phyloP scores from a whole-genome alignment of 2,888 invertebrate species.

The Diogma glabrata region DNA sequence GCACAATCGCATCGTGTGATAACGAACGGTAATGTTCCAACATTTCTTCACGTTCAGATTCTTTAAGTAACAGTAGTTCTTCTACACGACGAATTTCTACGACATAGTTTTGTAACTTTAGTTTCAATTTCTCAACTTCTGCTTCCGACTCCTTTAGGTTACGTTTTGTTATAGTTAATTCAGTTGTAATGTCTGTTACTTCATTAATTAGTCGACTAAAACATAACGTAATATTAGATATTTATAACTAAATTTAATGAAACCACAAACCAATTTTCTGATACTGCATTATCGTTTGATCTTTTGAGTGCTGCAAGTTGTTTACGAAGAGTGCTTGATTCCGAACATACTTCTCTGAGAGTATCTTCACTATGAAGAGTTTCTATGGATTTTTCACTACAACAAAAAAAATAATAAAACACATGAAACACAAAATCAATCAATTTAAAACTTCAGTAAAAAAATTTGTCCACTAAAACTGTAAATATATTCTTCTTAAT shows the following conservation, averaged over 20 bases:
- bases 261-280: slow-evolving; percentile 30
- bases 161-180: slow-evolving; percentile 47
- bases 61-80: slow-evolving; percentile 60
- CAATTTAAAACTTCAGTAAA: background rate
- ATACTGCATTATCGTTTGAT: slow-evolving; percentile 32
- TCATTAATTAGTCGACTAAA: slow-evolving; percentile 66
- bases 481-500: too few species aligned
- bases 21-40: slow-evolving; percentile 67
- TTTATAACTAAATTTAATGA: background rate
- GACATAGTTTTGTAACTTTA: slow-evolving; percentile 70
- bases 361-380: slow-evolving; percentile 29
- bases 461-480: too few species aligned
- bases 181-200: slow-evolving; percentile 49
- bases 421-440: background rate
- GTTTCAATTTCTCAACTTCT: slow-evolving; percentile 62
- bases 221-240: slow-evolving; percentile 10
- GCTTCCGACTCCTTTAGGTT: slow-evolving; percentile 56
- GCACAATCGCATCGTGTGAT: slow-evolving; percentile 60
- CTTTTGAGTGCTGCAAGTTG: slow-evolving; percentile 30
- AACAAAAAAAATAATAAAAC: slow-evolving; percentile 16
- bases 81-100: slow-evolving; percentile 69
- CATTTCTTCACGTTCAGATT: slow-evolving; percentile 68
- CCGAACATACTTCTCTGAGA: slow-evolving; percentile 30
- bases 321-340: slow-evolving; percentile 31
- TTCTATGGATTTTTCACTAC: slow-evolving; percentile 26